Evolutionary conservation across 1,140 invertebrate species (phyloP).

Genomic region (Formica exsecta): DNA sequence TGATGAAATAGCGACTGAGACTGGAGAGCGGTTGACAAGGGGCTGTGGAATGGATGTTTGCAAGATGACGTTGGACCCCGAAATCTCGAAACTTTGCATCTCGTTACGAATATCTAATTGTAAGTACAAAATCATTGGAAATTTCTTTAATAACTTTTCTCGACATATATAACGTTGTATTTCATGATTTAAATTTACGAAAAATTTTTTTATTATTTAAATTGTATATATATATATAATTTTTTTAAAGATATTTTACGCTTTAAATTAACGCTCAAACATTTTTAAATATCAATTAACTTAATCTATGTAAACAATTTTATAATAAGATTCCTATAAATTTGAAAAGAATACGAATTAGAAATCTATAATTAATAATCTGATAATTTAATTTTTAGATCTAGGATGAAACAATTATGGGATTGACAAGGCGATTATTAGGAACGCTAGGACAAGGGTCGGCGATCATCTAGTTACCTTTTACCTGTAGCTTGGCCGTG

Average conservation of each 20-base stretch:
- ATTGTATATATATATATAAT: background rate
- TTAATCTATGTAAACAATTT: background rate
- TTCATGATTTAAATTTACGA: background rate
- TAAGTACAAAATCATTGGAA: background rate
- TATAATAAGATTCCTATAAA: slow-evolving; percentile 2
- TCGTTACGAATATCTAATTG: background rate
- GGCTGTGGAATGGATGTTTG: slow-evolving; percentile 13
- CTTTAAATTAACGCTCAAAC: background rate
- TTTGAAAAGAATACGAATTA: background rate
- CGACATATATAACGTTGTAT: background rate
- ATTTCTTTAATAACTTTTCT: background rate
- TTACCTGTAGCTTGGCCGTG: slow-evolving; percentile 93
- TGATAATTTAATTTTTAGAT: background rate
- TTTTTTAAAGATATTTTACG: background rate
- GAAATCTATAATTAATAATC: background rate
- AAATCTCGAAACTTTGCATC: slow-evolving; percentile 21
- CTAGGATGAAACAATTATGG: slow-evolving; percentile 24
- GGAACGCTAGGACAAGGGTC: slow-evolving; percentile 74
- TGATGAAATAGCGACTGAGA: slow-evolving; percentile 65
- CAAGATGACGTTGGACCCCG: slow-evolving; percentile 49
- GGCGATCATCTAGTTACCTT: slow-evolving; percentile 90
- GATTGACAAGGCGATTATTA: background rate
- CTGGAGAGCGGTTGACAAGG: slow-evolving; percentile 30
- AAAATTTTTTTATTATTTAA: background rate
- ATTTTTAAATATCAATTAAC: background rate